These are phyloP conservation scores for Lepas anatifera DNA, from an alignment of 2,888 invertebrate genomes.

Conservation along the genomic window DNA sequence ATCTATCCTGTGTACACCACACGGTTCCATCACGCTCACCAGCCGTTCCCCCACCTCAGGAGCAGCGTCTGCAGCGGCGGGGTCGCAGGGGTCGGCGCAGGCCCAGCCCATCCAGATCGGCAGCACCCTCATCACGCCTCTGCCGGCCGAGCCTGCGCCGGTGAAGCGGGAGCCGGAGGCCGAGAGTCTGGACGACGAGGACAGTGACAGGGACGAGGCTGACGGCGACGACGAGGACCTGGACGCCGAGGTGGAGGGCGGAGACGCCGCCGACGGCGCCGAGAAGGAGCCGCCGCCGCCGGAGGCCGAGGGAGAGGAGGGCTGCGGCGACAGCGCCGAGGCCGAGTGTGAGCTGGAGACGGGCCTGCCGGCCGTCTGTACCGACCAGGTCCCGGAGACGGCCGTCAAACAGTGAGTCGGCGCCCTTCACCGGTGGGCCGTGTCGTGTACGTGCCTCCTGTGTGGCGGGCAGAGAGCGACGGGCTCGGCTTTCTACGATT, in stretches of 20 bases:
- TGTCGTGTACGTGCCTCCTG: too few relatives aligned
- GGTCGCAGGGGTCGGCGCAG: neutral
- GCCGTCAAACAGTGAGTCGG: conserved; percentile 51
- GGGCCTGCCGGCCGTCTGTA: neutral
- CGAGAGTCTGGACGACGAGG: too few relatives aligned
- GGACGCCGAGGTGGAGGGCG: conserved; percentile 27
- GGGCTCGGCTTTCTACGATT: too few relatives aligned
- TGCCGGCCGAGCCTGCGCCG: conserved; percentile 11
- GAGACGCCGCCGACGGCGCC: conserved; percentile 13
- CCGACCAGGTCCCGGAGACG: conserved; percentile 15
- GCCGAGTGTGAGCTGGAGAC: conserved; percentile 6
- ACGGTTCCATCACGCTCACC: too few relatives aligned
- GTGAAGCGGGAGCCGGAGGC: conserved; percentile 30
- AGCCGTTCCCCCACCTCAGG: too few relatives aligned
- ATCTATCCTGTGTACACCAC: too few relatives aligned
- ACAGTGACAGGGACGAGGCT: conserved; percentile 60
- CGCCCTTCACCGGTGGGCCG: too few relatives aligned
- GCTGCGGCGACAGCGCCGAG: conserved; percentile 15
- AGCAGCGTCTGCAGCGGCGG: too few relatives aligned
- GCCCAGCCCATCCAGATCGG: conserved; percentile 17
- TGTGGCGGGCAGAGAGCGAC: too few relatives aligned
- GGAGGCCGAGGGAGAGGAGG: conserved; percentile 27
- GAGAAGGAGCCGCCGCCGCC: conserved; percentile 15
- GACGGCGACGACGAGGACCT: conserved; percentile 68
- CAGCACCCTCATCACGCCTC: conserved; percentile 23